Evolutionary conservation across 2,113 vertebrate species (phyloP).

Genomic region (Lophura nycthemera): DNA sequence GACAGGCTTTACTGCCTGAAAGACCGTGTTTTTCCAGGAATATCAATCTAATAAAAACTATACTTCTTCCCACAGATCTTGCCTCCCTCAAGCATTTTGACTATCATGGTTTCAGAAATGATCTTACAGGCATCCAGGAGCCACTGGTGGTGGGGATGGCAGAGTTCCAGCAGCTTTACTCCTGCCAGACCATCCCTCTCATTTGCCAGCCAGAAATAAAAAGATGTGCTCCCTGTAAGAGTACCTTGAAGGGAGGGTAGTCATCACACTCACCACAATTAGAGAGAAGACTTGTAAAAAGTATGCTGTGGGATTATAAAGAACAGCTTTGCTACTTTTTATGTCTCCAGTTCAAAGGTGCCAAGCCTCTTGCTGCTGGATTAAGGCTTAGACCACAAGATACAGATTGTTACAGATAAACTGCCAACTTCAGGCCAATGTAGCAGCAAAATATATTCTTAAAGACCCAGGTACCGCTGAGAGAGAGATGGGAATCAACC

Average conservation of each 20-base stretch:
- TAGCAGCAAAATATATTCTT: slow-evolving; percentile 49
- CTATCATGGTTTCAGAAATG: neutral
- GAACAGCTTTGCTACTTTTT: slow-evolving; percentile 60
- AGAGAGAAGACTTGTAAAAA: slow-evolving; percentile 75
- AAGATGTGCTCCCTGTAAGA: slow-evolving; percentile 21
- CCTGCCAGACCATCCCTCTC: slow-evolving; percentile 36
- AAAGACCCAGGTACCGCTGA: slow-evolving; percentile 57
- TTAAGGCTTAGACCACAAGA: slow-evolving; percentile 67
- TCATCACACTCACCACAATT: slow-evolving; percentile 68
- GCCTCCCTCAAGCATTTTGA: neutral
- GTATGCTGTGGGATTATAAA: slow-evolving; percentile 69
- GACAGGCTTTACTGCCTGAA: neutral
- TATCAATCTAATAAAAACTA: neutral
- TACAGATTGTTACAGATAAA: slow-evolving; percentile 50
- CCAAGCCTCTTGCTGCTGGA: slow-evolving; percentile 16
- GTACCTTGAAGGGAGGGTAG: slow-evolving; percentile 58
- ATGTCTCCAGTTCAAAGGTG: slow-evolving; percentile 64
- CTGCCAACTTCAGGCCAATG: slow-evolving; percentile 35
- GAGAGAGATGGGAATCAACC: slow-evolving; percentile 27
- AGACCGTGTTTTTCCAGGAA: neutral
- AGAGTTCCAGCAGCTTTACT: slow-evolving; percentile 6
- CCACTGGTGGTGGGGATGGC: neutral
- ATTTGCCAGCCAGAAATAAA: slow-evolving; percentile 66
- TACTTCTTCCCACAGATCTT: neutral
- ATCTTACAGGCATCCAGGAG: neutral